Conservation (phyloP, 2,113 vertebrate species). For the Petrocephalus microphthalmus region DNA sequence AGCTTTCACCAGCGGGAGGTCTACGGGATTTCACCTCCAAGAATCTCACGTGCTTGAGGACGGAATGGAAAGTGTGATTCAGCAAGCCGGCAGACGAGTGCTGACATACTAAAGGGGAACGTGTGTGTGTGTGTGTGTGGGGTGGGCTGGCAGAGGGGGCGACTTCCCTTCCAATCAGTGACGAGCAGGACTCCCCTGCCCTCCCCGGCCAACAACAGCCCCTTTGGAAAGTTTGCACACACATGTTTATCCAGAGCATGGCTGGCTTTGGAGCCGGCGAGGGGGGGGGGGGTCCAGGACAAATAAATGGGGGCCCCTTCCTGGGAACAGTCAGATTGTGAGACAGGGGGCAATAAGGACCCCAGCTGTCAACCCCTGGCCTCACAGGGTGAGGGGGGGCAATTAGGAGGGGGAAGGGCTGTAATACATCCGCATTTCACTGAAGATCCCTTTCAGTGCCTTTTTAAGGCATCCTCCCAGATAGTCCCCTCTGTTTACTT, state of each 20-base stretch:
- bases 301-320: not conserved
- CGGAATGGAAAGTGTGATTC: not conserved
- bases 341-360: not conserved
- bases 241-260: not conserved
- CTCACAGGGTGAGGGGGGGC: not conserved
- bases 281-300: not conserved
- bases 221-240: not conserved
- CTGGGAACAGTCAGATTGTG: not conserved
- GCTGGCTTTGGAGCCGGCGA: not conserved
- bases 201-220: not conserved
- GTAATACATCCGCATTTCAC: not conserved
- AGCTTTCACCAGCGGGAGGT: not conserved
- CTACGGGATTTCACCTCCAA: not conserved
- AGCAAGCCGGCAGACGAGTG: not conserved
- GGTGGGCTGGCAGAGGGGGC: not conserved
- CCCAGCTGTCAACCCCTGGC: not conserved
- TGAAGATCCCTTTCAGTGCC: not conserved
- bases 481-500: not conserved
- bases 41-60: not conserved
- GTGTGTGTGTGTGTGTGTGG: not conserved
- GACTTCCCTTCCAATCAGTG: not conserved
- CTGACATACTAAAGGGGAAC: not conserved
- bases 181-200: not conserved
- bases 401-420: too few species aligned
- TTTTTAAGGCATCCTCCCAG: not conserved